Evolutionary conservation across 2,888 invertebrate species (phyloP), one percentile per base, ranked within the genome.

Genomic region (Xylota sylvarum): DNA sequence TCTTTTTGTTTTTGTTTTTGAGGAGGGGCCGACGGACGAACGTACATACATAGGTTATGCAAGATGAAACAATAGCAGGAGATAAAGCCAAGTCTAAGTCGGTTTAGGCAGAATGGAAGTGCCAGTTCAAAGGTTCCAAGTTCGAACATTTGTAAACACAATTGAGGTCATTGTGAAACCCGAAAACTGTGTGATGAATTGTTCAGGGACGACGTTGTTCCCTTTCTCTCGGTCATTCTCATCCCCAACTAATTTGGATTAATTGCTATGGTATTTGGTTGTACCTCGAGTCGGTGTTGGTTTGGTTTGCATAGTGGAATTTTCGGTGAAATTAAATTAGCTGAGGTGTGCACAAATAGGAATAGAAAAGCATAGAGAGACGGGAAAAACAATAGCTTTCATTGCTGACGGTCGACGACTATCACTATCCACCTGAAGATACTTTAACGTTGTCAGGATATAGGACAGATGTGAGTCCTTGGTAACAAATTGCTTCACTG

Each of bases 121-220:
- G 50, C 7, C 60, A 50, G 69, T 46, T 62, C 69, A 78, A 43
- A 60, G 78, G 78, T 60, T 56, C 37, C 4, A 30, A 58, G 14
- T 67, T 77, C 30, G 77, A 50, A 77, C 55, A 67, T 60, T 46
- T 78, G 69, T 70, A 52, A 69, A 69, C 69, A 69, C 60, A 69
- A 69, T 52, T 43, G 40, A 70, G 78, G 78, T 60, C 69, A 78
- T 78, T 69, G 78, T 19, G 62, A 55, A 40, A 50, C 23, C 48
- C 12, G 17, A 67, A 60, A 58, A 58, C 58, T 48, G 27, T 67
- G 48, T 50, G 67, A 67, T 69, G 35, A 27, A 69, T 58, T 55
- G 19, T 58, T 69, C n/a, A 3, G 35, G 52, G 37, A 35, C 35
- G 46, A 35, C 35, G 46, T 37, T 14, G 43, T 23, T 69, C 12